Evolutionary conservation across 1,140 invertebrate species (phyloP).

Genomic region (Pogonomyrmex californicus): DNA sequence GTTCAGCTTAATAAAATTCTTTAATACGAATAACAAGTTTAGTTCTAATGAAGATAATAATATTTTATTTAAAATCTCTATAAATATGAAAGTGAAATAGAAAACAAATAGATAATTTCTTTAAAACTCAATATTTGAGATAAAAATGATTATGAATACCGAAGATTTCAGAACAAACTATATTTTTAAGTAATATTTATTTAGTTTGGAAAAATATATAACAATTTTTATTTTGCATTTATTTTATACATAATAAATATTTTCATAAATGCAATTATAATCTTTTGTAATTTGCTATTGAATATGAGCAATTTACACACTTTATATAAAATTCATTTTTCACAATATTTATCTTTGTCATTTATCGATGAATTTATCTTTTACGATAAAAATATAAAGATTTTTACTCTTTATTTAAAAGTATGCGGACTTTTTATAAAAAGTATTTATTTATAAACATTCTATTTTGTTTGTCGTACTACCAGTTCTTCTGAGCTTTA

Average conservation of each 20-base stretch:
- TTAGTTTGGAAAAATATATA: background rate
- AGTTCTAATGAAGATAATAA: background rate
- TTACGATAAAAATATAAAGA: background rate
- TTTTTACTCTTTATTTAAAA: slow-evolving; percentile 3
- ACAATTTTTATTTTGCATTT: background rate
- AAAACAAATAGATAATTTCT: background rate
- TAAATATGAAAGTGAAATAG: background rate
- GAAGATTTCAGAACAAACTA: background rate
- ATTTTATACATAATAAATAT: slow-evolving; percentile 14
- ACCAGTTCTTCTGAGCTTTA: slow-evolving; percentile 18
- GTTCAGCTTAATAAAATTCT: slow-evolving; percentile 2
- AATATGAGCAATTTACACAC: background rate
- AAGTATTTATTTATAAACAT: slow-evolving; percentile 7
- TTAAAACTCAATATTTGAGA: background rate
- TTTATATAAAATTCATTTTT: too few species aligned
- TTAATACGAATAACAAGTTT: background rate
- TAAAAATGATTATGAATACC: background rate
- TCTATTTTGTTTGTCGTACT: background rate
- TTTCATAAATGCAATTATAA: background rate
- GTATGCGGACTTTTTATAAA: background rate
- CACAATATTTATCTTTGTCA: too few species aligned
- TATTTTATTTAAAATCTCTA: background rate
- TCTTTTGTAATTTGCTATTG: background rate
- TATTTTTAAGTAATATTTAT: background rate
- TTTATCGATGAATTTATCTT: background rate